Conservation (phyloP, 1,140 invertebrate species). For the Calephelis virginiensis region DNA sequence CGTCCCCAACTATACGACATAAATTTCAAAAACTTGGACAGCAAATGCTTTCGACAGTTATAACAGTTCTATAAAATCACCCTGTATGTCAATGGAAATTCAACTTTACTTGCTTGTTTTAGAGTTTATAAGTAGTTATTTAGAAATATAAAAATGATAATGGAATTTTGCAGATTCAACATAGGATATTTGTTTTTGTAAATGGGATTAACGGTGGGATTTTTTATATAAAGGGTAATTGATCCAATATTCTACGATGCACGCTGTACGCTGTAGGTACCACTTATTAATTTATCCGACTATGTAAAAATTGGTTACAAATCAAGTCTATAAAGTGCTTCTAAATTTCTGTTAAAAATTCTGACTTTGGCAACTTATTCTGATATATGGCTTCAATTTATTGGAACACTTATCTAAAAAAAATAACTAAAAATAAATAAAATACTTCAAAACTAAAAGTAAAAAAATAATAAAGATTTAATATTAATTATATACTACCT, state of each 20-base stretch:
- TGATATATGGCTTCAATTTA: too few species aligned
- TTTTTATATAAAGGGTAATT: conserved; percentile 11
- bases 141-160: conserved; percentile 48
- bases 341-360: too few species aligned
- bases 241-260: background rate
- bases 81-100: conserved; percentile 20
- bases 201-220: background rate
- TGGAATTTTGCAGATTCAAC: conserved; percentile 46
- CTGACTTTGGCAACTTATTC: too few species aligned
- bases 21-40: conserved; percentile 27
- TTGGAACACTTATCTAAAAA: too few species aligned
- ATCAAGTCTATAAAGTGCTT: too few species aligned
- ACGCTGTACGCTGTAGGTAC: too few species aligned
- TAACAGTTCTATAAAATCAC: conserved; percentile 42
- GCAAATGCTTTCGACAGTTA: conserved; percentile 52
- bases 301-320: too few species aligned
- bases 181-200: conserved; percentile 35
- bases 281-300: too few species aligned
- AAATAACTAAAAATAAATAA: too few species aligned
- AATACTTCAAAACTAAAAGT: too few species aligned
- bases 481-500: too few species aligned
- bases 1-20: conserved; percentile 23
- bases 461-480: too few species aligned
- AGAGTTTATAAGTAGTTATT: conserved; percentile 21
- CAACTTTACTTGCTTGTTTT: background rate